Conservation (phyloP, 1,140 invertebrate genomes). For the Trypoxylus dichotomus region DNA sequence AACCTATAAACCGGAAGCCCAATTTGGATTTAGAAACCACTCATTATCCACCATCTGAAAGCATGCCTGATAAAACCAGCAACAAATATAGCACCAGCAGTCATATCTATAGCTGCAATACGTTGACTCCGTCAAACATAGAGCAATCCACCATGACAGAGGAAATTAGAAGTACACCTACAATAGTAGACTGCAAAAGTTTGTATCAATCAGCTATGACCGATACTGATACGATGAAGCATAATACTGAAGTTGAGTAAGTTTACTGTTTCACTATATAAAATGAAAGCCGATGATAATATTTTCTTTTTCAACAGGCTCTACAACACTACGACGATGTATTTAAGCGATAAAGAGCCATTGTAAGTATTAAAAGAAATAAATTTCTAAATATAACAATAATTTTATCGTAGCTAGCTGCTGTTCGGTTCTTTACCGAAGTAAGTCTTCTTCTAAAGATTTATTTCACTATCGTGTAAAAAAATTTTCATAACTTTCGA, state of each 20-base stretch:
- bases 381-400: too few relatives aligned
- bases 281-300: background rate
- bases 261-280: background rate
- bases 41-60: background rate
- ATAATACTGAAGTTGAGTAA: background rate
- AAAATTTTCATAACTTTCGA: too few relatives aligned
- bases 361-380: background rate
- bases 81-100: background rate
- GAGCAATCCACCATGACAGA: background rate
- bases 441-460: too few relatives aligned
- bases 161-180: background rate
- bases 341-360: background rate
- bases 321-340: background rate
- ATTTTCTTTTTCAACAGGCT: background rate
- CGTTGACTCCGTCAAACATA: background rate
- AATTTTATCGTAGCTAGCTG: too few relatives aligned
- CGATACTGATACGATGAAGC: background rate
- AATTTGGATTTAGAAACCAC: background rate
- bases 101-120: background rate
- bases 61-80: background rate
- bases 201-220: background rate
- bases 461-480: too few relatives aligned
- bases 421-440: too few relatives aligned
- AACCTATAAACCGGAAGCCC: background rate
- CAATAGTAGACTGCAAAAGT: background rate